Evolutionary conservation across 2,888 invertebrate species (phyloP).

Genomic region (Nasonovia ribisnigri): DNA sequence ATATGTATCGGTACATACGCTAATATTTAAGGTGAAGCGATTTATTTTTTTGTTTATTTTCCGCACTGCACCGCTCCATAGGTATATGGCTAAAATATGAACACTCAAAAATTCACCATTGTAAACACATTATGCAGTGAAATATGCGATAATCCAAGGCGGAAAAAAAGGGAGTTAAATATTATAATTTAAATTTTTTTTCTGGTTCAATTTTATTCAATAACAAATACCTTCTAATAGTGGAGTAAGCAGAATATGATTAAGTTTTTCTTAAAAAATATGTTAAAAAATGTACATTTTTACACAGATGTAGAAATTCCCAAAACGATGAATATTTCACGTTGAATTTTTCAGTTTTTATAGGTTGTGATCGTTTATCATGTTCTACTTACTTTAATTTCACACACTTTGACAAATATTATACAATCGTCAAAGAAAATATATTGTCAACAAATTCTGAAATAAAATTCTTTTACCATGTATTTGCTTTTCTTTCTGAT

Average conservation of each 20-base stretch:
- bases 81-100: neutral
- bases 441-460: neutral
- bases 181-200: neutral
- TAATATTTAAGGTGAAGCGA: neutral
- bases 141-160: neutral
- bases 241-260: neutral
- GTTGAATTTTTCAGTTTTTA: neutral
- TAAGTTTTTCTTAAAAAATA: neutral
- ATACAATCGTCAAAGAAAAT: neutral
- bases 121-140: neutral
- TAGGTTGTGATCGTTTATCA: neutral
- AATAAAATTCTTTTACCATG: neutral
- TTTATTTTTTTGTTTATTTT: neutral
- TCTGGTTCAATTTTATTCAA: neutral
- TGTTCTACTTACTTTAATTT: neutral
- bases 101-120: neutral
- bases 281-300: neutral
- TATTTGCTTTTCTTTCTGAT: neutral
- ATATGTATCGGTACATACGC: neutral
- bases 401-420: neutral
- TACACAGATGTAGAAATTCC: neutral
- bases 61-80: neutral
- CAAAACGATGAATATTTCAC: neutral
- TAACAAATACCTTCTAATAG: neutral
- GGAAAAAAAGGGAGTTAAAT: neutral